Percentiles rank a stretch among this genome's conserved stretches.
These are phyloP conservation scores for Sphaeramia orbicularis DNA, from an alignment of 2,797 vertebrate genomes.

Conservation along the genomic window DNA sequence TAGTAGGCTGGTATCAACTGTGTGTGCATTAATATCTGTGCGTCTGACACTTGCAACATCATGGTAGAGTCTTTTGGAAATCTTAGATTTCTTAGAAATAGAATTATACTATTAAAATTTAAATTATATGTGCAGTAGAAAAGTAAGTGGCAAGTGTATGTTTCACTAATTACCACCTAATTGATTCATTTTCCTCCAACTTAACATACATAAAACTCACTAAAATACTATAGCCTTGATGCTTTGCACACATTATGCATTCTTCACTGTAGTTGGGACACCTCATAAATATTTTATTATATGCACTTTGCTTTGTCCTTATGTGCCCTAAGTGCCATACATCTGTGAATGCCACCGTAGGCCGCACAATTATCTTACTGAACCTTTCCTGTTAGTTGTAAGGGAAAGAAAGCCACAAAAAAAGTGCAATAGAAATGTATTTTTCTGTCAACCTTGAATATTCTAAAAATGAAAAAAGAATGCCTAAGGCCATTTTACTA, in stretches of 20 bases:
- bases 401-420: constrained; percentile 1
- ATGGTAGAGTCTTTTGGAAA: neutral
- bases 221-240: neutral
- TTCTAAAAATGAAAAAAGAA: constrained; percentile 19
- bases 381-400: constrained; percentile 3
- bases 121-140: no score
- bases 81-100: neutral
- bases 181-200: neutral
- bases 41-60: constrained; percentile 1
- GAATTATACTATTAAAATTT: no score
- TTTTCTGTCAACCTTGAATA: neutral
- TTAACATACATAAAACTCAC: constrained; percentile 1
- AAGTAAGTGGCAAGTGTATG: neutral
- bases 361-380: neutral
- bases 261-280: neutral
- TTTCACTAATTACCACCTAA: neutral
- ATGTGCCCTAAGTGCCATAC: constrained; percentile 1
- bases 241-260: neutral
- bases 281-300: neutral
- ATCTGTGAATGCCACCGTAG: neutral
- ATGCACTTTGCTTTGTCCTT: neutral
- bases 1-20: neutral
- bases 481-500: neutral
- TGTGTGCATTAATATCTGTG: neutral
- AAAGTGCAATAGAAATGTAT: neutral